Evolutionary conservation across 2,888 invertebrate genomes (phyloP).

Genomic region (Apodemia mormo): DNA sequence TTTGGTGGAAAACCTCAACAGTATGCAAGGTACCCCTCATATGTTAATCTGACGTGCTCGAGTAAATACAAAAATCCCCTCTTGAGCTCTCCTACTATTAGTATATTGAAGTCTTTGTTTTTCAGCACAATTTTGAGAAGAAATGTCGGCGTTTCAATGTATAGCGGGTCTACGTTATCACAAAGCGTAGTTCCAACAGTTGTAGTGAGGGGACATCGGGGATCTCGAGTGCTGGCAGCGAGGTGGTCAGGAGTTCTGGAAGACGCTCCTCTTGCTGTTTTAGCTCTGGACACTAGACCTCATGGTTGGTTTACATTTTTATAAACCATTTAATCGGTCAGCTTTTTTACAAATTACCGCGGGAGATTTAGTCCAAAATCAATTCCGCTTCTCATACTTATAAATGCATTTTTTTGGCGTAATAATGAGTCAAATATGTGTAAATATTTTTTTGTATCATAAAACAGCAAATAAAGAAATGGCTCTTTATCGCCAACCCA

Average conservation of each 20-base stretch:
- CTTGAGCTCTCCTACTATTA: too few relatives aligned
- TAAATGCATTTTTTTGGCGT: too few relatives aligned
- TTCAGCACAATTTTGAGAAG: slow-evolving; percentile 63
- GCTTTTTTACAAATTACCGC: neutral
- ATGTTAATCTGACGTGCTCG: too few relatives aligned
- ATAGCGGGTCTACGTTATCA: slow-evolving; percentile 58
- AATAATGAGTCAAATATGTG: too few relatives aligned
- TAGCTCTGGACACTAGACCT: slow-evolving; percentile 68
- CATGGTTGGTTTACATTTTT: slow-evolving; percentile 52
- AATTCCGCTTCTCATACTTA: too few relatives aligned
- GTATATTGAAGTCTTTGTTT: slow-evolving; percentile 5
- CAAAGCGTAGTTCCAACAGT: slow-evolving; percentile 66
- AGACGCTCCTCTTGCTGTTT: slow-evolving; percentile 68
- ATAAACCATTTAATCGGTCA: neutral
- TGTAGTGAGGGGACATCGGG: slow-evolving; percentile 68
- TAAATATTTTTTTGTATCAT: too few relatives aligned
- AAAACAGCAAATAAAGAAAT: too few relatives aligned
- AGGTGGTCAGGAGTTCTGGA: slow-evolving; percentile 76
- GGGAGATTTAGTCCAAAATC: too few relatives aligned
- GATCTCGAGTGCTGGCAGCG: slow-evolving; percentile 69
- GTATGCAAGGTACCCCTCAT: too few relatives aligned
- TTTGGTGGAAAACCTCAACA: too few relatives aligned
- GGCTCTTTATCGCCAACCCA: too few relatives aligned
- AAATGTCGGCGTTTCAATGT: slow-evolving; percentile 76
- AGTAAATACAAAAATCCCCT: too few relatives aligned